Percentiles rank a stretch among this genome's conserved stretches.
Evolutionary conservation across 2,797 vertebrate genomes (phyloP).

Genomic region (Lepilemur septentrionalis): DNA sequence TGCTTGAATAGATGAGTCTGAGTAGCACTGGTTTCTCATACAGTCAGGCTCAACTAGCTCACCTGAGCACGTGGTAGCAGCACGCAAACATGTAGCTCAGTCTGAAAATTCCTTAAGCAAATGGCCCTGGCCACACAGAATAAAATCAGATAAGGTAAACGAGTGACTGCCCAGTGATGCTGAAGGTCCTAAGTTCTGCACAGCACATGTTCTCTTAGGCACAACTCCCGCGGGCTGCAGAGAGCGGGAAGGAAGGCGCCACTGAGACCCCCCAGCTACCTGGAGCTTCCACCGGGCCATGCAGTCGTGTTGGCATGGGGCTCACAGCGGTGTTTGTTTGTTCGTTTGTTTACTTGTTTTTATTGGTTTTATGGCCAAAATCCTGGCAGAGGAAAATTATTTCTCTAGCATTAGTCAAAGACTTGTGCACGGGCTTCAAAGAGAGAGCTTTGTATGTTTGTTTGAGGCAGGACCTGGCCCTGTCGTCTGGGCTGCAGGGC

Average conservation of each 20-base stretch:
- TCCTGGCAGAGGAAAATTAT: neutral
- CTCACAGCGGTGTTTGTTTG: neutral
- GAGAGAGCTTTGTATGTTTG: neutral
- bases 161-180: accelerated
- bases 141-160: neutral
- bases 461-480: neutral
- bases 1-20: neutral
- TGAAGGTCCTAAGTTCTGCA: neutral
- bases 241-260: neutral
- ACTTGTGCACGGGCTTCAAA: neutral
- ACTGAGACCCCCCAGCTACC: neutral
- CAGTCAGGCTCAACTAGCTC: neutral
- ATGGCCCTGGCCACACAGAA: neutral
- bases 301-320: neutral
- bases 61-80: neutral
- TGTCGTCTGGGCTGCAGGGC: neutral
- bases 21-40: neutral
- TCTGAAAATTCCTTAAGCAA: neutral
- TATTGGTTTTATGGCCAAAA: neutral
- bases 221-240: accelerated
- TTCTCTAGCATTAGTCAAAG: neutral
- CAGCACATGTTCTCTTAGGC: neutral
- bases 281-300: neutral
- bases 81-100: neutral
- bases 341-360: neutral